Evolutionary conservation across 2,888 invertebrate genomes (phyloP).

Genomic region (Microchrysa polita): DNA sequence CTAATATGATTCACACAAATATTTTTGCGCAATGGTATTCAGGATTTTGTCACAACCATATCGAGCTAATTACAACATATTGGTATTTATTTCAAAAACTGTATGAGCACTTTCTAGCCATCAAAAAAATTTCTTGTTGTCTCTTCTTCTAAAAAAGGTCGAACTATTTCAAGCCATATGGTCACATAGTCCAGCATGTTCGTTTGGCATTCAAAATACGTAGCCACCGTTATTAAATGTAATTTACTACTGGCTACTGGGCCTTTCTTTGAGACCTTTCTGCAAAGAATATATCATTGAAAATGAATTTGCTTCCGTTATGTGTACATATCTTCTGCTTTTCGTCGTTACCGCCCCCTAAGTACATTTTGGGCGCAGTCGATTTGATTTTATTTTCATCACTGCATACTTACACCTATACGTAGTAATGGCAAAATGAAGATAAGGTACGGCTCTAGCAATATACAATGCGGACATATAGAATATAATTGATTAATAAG

Average conservation of each 20-base stretch:
- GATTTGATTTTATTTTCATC: too few relatives aligned
- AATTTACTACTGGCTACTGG: neutral
- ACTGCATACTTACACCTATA: too few relatives aligned
- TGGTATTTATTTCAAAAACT: slow-evolving; percentile 2
- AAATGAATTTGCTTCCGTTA: slow-evolving; percentile 13
- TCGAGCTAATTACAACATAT: neutral
- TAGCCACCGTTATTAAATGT: slow-evolving; percentile 4
- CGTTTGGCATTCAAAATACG: slow-evolving; percentile 14
- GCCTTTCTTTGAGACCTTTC: too few relatives aligned
- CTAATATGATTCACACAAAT: neutral
- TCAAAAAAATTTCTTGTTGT: neutral
- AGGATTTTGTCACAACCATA: neutral
- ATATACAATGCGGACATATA: neutral
- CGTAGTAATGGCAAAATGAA: too few relatives aligned
- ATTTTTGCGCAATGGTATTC: slow-evolving; percentile 1
- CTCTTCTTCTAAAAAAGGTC: neutral
- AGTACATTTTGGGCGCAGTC: too few relatives aligned
- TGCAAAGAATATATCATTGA: slow-evolving; percentile 2
- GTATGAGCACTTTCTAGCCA: neutral
- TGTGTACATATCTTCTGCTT: neutral
- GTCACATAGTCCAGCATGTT: neutral
- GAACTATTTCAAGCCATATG: neutral
- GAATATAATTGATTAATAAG: slow-evolving; percentile 12
- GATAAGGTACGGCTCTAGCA: too few relatives aligned
- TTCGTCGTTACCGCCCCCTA: too few relatives aligned